phyloP scores from a whole-genome alignment of 2,888 invertebrate species.

The Omphaloscelis lunosa region DNA sequence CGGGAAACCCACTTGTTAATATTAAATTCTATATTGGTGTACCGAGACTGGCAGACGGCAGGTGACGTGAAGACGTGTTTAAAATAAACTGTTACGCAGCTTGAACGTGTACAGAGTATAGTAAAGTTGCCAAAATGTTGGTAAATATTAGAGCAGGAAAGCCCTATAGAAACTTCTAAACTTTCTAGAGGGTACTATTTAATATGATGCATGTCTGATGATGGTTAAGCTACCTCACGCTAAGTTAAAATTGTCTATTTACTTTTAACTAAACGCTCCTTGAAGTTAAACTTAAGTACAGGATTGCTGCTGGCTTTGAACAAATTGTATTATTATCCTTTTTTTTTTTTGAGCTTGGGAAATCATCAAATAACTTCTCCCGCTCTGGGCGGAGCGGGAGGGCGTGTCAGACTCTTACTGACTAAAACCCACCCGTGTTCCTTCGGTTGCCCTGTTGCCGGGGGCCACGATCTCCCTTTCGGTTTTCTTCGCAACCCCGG shows the following conservation, averaged over 20 bases:
- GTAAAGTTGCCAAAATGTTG: slow-evolving; percentile 32
- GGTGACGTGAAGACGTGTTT: slow-evolving; percentile 48
- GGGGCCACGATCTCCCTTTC: too few species aligned
- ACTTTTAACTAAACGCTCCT: background rate
- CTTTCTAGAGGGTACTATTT: too few species aligned
- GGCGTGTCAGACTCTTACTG: too few species aligned
- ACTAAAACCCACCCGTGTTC: too few species aligned
- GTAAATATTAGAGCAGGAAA: slow-evolving; percentile 37
- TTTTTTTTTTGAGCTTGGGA: too few species aligned
- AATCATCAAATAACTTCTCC: too few species aligned
- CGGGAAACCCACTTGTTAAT: slow-evolving; percentile 45
- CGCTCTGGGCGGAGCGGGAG: too few species aligned
- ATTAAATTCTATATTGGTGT: slow-evolving; percentile 54
- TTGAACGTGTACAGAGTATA: background rate
- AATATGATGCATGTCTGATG: slow-evolving; percentile 35
- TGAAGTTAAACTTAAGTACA: background rate
- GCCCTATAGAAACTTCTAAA: too few species aligned
- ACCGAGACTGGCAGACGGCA: slow-evolving; percentile 48
- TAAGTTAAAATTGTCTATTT: background rate
- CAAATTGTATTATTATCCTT: too few species aligned
- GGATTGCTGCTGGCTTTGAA: background rate
- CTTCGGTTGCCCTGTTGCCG: too few species aligned
- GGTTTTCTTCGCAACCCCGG: too few species aligned
- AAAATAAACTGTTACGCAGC: slow-evolving; percentile 45
- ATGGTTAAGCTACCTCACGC: background rate